Base-by-base conservation (phyloP, 2,888 invertebrate genomes). In the Autographa gamma region DNA sequence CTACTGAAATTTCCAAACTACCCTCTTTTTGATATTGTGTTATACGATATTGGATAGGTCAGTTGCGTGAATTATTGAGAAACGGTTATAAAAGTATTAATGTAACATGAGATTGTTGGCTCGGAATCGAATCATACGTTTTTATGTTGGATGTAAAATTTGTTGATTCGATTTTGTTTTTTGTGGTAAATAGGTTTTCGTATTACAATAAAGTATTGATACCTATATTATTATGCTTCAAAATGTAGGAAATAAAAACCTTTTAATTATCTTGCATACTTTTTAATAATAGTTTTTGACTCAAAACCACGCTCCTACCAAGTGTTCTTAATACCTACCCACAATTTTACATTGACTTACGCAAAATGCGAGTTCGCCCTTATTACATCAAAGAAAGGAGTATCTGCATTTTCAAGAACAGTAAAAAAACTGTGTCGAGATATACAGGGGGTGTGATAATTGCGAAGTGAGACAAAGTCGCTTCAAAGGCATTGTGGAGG, bases 381-480 rank as follows among this genome's bases (percentile, higher is more conserved):
- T 87, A 87, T 72, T 38, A 11, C 61, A 41, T 58, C 38, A 60
- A 56, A 58, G 71, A 70, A 82, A 84, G 73, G 75, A 56, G 38
- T 31, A 63, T 67, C 31, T 60, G 32, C n/a, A 67, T 67, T 62
- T 60, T 60, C 54, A 52, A 82, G 76, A 59, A 65, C 63, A 25
- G 85, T 74, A 85, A 67, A 76, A 69, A 90, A 85, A 63, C 81
- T 87, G 81, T 76, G 90, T 85, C 77, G 85, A 89, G 88, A 90
- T 90, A 88, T 83, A 91, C 88, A 92, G 90, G 92, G 94, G 95
- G 94, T 93, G 94, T 94, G 87, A 93, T 95, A 95, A 95, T 95
- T 94, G 91, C 92, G 87, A 89, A 90, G 90, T 89, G 94, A 94
- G 93, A 95, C 95, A 95, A 95, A 95, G 94, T 95, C 91, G 89